A percentile compares a stretch with the other conserved stretches of the same genome.
phyloP scores from a whole-genome alignment of 2,113 vertebrate species.

The Oryzias celebensis region DNA sequence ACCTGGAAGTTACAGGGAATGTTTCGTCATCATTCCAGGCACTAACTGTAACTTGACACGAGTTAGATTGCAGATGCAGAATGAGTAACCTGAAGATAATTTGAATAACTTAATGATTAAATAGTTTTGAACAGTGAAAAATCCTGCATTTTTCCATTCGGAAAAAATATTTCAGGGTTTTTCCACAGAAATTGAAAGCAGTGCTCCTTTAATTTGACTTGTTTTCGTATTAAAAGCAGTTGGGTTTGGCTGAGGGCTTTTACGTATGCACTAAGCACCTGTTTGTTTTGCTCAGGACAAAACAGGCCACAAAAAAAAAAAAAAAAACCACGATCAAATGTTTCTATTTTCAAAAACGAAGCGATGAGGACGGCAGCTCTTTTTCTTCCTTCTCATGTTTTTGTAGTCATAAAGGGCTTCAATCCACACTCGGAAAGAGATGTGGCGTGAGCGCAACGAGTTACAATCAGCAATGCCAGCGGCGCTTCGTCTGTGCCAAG shows the following conservation, averaged over 20 bases:
- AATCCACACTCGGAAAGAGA: constrained; percentile 57
- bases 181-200: constrained; percentile 20
- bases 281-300: constrained; percentile 75
- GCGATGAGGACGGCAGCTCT: constrained; percentile 62
- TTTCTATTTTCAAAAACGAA: constrained; percentile 26
- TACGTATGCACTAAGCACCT: constrained; percentile 71
- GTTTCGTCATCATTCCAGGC: constrained; percentile 31
- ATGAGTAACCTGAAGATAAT: neutral
- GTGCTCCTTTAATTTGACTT: constrained; percentile 21
- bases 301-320: constrained; percentile 55
- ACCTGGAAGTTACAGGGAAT: constrained; percentile 20
- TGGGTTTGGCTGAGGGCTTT: constrained; percentile 44
- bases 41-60: constrained; percentile 9
- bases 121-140: neutral
- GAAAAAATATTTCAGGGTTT: neutral
- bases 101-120: constrained; percentile 1
- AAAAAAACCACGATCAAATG: constrained; percentile 26
- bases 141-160: neutral
- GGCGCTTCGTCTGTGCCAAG: constrained; percentile 61
- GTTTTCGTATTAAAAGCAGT: constrained; percentile 38
- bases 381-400: neutral
- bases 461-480: constrained; percentile 69
- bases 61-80: constrained; percentile 13
- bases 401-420: constrained; percentile 71
- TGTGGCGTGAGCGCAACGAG: constrained; percentile 48